These are phyloP conservation scores for Tylochromis polylepis DNA, from an alignment of 2,113 vertebrate species.

Conservation along the genomic window DNA sequence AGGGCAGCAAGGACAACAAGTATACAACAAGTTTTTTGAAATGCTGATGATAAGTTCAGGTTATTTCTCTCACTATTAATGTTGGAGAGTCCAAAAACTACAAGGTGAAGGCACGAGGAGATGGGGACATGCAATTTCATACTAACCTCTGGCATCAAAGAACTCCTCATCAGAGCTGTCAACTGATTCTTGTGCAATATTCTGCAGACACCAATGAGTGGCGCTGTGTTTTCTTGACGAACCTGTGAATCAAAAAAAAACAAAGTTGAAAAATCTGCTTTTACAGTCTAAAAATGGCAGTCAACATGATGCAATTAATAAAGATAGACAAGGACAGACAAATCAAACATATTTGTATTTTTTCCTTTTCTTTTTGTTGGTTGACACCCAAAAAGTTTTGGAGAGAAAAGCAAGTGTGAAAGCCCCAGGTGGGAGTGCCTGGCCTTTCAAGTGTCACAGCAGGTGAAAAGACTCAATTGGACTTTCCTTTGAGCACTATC, in stretches of 20 bases:
- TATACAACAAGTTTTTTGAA: not conserved
- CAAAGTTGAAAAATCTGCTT: not conserved
- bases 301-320: not conserved
- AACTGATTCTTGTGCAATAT: constrained; percentile 85
- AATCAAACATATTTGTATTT: not conserved
- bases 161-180: constrained; percentile 98
- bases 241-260: constrained; percentile 62
- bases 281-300: not conserved
- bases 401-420: not conserved
- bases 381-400: not conserved
- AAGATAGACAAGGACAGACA: not conserved
- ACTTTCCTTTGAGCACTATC: constrained; percentile 3
- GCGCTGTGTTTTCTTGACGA: constrained; percentile 73
- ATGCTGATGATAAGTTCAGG: not conserved
- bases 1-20: not conserved
- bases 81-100: not conserved
- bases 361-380: not conserved
- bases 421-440: not conserved
- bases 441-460: constrained; percentile 14
- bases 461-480: constrained; percentile 13
- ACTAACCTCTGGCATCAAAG: constrained; percentile 95
- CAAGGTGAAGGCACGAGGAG: not conserved
- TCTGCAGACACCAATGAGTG: constrained; percentile 83
- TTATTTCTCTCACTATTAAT: not conserved
- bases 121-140: not conserved